Conservation (phyloP, 2,113 vertebrate genomes). For the Cairina moschata region DNA sequence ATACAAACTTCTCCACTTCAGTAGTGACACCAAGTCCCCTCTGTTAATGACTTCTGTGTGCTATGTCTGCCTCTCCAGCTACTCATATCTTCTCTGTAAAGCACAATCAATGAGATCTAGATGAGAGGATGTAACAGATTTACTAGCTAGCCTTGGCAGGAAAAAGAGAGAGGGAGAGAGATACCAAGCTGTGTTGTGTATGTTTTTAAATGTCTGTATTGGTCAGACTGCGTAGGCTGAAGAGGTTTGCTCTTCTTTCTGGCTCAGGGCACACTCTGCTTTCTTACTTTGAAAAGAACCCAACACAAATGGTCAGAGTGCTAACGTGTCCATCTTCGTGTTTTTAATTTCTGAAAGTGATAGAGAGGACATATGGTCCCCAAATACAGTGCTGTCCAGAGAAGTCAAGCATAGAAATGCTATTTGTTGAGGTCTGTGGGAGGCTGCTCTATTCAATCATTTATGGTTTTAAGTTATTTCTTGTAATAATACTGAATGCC, state of each 20-base stretch:
- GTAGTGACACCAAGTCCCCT: neutral
- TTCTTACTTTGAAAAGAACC: neutral
- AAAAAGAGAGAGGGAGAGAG: neutral
- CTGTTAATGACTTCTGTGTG: too few relatives aligned
- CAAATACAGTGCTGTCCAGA: neutral
- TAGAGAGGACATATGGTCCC: neutral
- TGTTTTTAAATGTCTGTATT: neutral
- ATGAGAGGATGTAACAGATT: neutral
- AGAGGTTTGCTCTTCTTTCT: neutral
- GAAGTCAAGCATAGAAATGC: neutral
- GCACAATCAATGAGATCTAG: neutral
- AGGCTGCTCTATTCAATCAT: neutral
- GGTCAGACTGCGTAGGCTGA: accelerated
- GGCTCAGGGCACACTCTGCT: neutral
- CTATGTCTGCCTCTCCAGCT: neutral
- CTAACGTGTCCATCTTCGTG: accelerated
- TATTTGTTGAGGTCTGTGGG: neutral
- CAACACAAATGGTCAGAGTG: neutral
- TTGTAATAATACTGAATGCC: neutral
- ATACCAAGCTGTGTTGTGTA: neutral
- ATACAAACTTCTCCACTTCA: neutral
- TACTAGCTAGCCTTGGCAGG: neutral
- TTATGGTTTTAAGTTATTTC: neutral
- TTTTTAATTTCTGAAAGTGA: neutral
- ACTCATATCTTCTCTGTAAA: neutral